Evolutionary conservation across 2,888 invertebrate species (phyloP).

Genomic region (Lithophane semibrunnea): DNA sequence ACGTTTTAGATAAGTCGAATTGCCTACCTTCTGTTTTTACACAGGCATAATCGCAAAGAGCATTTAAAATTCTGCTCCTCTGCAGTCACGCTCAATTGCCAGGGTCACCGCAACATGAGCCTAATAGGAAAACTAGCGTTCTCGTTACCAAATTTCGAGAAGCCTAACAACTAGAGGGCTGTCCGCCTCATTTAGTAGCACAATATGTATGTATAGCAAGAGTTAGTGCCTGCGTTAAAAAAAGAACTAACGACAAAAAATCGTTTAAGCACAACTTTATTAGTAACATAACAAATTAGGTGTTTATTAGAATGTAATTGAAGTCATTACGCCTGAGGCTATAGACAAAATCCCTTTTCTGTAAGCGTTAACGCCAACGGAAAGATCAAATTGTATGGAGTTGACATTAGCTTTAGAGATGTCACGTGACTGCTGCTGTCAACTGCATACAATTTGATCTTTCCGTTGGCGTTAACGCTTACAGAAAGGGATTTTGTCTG

Average conservation of each 20-base stretch:
- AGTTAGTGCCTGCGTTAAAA: background rate
- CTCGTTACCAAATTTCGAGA: background rate
- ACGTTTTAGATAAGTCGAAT: constrained; percentile 67
- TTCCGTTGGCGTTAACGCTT: too few relatives aligned
- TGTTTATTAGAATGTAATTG: constrained; percentile 38
- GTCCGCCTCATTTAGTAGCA: background rate
- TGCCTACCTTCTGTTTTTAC: background rate
- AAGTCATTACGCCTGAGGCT: constrained; percentile 15
- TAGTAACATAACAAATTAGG: constrained; percentile 5
- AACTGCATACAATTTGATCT: too few relatives aligned
- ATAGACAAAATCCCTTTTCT: too few relatives aligned
- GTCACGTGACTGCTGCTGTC: too few relatives aligned
- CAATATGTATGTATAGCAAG: background rate
- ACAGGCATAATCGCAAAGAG: too few relatives aligned
- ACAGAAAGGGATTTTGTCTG: too few relatives aligned
- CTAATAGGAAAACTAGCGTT: background rate
- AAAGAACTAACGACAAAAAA: background rate
- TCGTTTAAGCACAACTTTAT: background rate
- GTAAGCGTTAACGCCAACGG: too few relatives aligned
- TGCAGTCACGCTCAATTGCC: background rate
- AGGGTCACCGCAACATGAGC: too few relatives aligned
- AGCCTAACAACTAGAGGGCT: background rate
- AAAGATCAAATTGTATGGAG: too few relatives aligned
- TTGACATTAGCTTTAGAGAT: too few relatives aligned
- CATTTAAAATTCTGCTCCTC: background rate